Conservation (phyloP, 2,113 vertebrate species). For the Anolis sagrei region DNA sequence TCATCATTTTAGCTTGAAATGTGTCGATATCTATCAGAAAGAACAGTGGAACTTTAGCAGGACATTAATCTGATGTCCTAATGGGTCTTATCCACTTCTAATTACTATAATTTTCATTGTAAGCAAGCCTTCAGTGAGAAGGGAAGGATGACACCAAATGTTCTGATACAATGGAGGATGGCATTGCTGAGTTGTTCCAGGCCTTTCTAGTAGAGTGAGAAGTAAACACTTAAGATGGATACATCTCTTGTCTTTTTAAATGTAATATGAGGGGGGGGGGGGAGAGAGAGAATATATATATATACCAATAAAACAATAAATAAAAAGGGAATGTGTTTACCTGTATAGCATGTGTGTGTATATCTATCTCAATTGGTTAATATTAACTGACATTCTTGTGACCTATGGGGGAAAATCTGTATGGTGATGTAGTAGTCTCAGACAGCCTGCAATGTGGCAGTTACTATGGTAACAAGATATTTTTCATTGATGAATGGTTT, state of each 20-base stretch:
- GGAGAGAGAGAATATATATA: no score
- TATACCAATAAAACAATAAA: no score
- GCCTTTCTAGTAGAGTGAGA: constrained; percentile 24
- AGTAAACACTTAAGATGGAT: constrained; percentile 5
- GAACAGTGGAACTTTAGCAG: constrained; percentile 11
- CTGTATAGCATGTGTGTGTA: no score
- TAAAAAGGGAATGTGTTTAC: constrained; percentile 28
- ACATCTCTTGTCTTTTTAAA: constrained; percentile 32
- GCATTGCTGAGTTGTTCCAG: not conserved
- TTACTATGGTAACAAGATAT: constrained; percentile 79
- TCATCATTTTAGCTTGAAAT: not conserved
- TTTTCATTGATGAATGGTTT: constrained; percentile 77
- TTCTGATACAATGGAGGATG: not conserved
- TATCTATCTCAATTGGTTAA: constrained; percentile 52
- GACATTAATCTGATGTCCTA: constrained; percentile 12
- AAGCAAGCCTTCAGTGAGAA: constrained; percentile 17
- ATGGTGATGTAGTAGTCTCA: constrained; percentile 68
- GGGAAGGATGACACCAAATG: constrained; percentile 2
- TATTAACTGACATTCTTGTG: constrained; percentile 59
- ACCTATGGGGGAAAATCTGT: constrained; percentile 64
- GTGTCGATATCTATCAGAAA: constrained; percentile 12
- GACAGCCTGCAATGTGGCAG: constrained; percentile 67
- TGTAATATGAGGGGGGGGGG: no score
- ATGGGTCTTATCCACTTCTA: constrained; percentile 14
- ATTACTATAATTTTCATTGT: constrained; percentile 34